Evolutionary conservation across 2,888 invertebrate species (phyloP).

Genomic region (Hoplodrina blanda): DNA sequence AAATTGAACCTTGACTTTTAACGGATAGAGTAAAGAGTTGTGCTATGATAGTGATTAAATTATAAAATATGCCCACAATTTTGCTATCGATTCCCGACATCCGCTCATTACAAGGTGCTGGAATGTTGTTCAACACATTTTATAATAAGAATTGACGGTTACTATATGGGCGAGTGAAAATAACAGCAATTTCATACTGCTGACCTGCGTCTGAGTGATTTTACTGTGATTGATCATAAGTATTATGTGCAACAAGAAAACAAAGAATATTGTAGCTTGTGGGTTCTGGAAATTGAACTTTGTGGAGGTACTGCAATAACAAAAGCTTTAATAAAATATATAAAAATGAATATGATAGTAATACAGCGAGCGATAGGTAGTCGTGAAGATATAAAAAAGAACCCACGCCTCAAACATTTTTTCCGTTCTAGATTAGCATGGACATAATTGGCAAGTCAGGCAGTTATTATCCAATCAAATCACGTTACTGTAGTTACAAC

Average conservation of each 20-base stretch:
- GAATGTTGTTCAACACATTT: constrained; percentile 87
- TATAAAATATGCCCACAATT: constrained; percentile 87
- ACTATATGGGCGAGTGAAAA: constrained; percentile 75
- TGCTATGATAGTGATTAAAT: constrained; percentile 65
- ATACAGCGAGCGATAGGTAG: neutral
- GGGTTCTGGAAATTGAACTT: constrained; percentile 1
- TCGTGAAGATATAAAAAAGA: too few species aligned
- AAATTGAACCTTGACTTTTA: constrained; percentile 69
- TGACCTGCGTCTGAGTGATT: constrained; percentile 58
- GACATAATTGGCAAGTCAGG: constrained; percentile 42
- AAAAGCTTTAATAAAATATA: neutral
- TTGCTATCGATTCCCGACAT: constrained; percentile 88
- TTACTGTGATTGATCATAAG: constrained; percentile 58
- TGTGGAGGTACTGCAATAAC: neutral
- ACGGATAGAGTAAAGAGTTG: constrained; percentile 64
- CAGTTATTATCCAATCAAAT: constrained; percentile 57
- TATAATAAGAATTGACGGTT: constrained; percentile 81
- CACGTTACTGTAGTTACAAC: constrained; percentile 49
- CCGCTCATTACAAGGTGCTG: constrained; percentile 88
- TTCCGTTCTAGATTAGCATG: constrained; percentile 25
- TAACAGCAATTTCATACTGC: constrained; percentile 70
- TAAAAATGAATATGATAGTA: neutral
- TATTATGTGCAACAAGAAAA: constrained; percentile 36
- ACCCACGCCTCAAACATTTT: constrained; percentile 4
- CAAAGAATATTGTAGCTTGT: constrained; percentile 12